Conservation (phyloP, 2,797 vertebrate species). For the Telmatherina bonti region DNA sequence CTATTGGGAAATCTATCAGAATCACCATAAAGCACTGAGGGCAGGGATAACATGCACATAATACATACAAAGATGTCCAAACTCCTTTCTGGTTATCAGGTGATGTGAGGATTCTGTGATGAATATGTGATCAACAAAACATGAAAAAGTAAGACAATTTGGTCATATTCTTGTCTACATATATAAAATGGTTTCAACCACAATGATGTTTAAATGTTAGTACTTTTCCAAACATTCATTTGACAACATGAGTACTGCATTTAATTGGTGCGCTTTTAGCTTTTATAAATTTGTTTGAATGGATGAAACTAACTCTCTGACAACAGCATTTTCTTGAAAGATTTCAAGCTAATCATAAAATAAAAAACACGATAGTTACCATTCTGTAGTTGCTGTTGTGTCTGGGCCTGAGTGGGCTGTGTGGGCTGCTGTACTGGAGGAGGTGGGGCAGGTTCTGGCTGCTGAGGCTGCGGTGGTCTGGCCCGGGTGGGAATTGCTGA, state of each 20-base stretch:
- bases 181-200: not conserved
- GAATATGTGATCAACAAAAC: constrained; percentile 69
- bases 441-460: constrained; percentile 82
- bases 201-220: not conserved
- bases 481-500: constrained; percentile 89
- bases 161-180: not conserved
- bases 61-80: constrained; percentile 83
- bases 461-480: constrained; percentile 88
- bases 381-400: constrained; percentile 92
- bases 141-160: constrained; percentile 32
- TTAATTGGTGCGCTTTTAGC: not conserved
- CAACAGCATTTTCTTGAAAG: not conserved
- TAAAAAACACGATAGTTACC: constrained; percentile 76
- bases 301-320: constrained; percentile 1
- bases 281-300: not conserved
- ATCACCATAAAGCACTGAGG: constrained; percentile 55
- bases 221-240: not conserved
- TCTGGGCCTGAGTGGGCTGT: constrained; percentile 85
- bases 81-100: constrained; percentile 77
- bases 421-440: constrained; percentile 76
- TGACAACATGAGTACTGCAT: not conserved
- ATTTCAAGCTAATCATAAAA: not conserved
- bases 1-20: constrained; percentile 51
- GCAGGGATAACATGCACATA: constrained; percentile 52
- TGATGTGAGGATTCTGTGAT: constrained; percentile 76